Evolutionary conservation across 2,797 vertebrate species (phyloP), one percentile per base, ranked within the genome.

Genomic region (Onychomys arenicola): DNA sequence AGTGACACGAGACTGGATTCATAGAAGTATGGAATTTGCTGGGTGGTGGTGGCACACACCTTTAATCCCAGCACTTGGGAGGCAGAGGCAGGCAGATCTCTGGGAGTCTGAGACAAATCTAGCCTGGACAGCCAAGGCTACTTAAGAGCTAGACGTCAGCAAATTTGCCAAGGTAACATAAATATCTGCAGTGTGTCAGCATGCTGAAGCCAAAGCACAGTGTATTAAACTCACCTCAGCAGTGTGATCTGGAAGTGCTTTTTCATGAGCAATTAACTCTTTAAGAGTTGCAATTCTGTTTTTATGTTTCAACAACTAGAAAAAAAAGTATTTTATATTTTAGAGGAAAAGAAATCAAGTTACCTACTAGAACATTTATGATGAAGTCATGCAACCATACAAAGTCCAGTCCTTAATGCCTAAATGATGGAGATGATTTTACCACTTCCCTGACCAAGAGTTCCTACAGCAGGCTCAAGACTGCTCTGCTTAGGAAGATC

Each of bases 301-400:
- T 92, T 91, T 98, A 85, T 98, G 97, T 69, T 97, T 98, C 89
- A 95, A 67, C 78, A 98, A 87, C 95, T 98, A 95, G 59, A 85
- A 76, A 93, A 93, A 96, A 96, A 95, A 71, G 23, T 17, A 81
- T 93, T 95, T 91, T 55, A 23, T 78, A 86, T 89, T 90, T 96
- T 23, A 97, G 96, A 93, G 40, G 67, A 75, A 9, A 95, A 29
- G 27, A 97, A 89, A 65, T 84, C 85, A 93, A 91, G 90, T 27
- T 59, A 63, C 13, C 82, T 82, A 82, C 29, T 71, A 7, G 86
- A 90, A 57, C 19, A 96, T 37, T 43, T 83, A 59, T 57, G 40
- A 88, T 32, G 84, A 88, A 93, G 69, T 63, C 21, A 88, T 32
- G 27, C 67, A 67, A 34, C 12, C 23, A 59, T 21, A 2, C 13